Percentiles rank a stretch among this genome's conserved stretches.
Conservation (phyloP, 2,888 invertebrate genomes). For the Mythimna ferrago region DNA sequence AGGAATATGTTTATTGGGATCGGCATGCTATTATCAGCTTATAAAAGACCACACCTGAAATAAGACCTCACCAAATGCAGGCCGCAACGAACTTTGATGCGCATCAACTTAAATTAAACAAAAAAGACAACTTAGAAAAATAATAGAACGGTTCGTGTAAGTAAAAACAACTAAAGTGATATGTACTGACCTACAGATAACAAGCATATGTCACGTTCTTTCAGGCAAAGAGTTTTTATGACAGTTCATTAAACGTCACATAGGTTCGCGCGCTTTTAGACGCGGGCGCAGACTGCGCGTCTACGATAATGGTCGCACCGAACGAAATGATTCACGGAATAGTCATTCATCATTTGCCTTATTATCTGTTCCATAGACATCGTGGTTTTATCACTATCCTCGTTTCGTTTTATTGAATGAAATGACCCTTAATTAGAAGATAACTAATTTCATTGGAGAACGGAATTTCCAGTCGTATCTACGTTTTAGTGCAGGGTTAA, state of each 20-base stretch:
- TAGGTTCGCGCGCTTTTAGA: constrained; percentile 5
- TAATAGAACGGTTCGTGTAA: background rate
- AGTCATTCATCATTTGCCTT: constrained; percentile 41
- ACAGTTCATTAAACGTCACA: constrained; percentile 14
- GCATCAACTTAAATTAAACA: background rate
- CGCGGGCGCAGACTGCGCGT: constrained; percentile 54
- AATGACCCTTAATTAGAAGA: constrained; percentile 4
- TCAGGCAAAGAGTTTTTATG: constrained; percentile 7
- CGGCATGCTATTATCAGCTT: background rate
- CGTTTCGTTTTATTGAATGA: constrained; percentile 7
- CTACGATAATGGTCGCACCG: constrained; percentile 26
- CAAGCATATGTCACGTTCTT: constrained; percentile 26
- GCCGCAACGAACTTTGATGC: background rate
- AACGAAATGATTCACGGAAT: constrained; percentile 45
- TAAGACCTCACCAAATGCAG: background rate
- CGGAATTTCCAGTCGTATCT: background rate
- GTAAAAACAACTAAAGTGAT: background rate
- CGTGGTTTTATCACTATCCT: constrained; percentile 16
- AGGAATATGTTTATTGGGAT: background rate
- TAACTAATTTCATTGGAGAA: background rate
- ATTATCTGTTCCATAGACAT: constrained; percentile 41
- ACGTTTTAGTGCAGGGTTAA: background rate
- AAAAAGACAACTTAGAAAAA: background rate
- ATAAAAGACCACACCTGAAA: background rate
- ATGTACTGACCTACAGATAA: constrained; percentile 32